Base-by-base conservation (phyloP, 2,888 invertebrate species). In the Trypoxylon attenuatum region DNA sequence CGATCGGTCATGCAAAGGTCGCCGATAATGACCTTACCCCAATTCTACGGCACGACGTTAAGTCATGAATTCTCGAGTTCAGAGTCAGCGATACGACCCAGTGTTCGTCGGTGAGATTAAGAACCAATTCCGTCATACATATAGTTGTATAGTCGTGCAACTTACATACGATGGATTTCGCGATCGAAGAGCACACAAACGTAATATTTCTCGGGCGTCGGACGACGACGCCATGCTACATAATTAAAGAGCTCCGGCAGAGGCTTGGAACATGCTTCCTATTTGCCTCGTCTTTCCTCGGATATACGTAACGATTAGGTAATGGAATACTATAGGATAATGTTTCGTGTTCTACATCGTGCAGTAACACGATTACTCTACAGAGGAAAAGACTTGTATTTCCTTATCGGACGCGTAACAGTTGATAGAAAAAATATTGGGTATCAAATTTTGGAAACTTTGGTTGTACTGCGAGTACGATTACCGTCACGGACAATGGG, bases 11-110 rank as follows among this genome's bases (percentile, higher is more conserved):
- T 56, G 65, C 53, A 78, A 78, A 82, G 83, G 80, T 82, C 80
- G 77, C 52, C 73, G 61, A 18, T 54, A 62, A 64, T 77, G 82
- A 82, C 83, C 83, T 84, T 84, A 84, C 74, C 82, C 83, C 61
- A 82, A 82, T 82, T 84, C 69, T 73, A n/a, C 29, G 50, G 6
- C 21, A 38, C 49, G 49, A 49, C 41, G 51, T 10, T 39, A 13
- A 41, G 49, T 18, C 59, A 33, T 49, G 53, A 55, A 60, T 63
- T 53, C 59, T 27, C 29, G 15, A 43, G 47, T 5, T 25, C 22
- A 16, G 25, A 23, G 43, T 64, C 51, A 51, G 18, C 19, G 13
- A 5, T 19, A 16, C 56, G 39, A 47, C 45, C 21, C 29, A n/a
- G n/a, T 62, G 42, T 57, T 52, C 16, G 27, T 27, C 45, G 2